These are phyloP conservation scores for Podarcis lilfordi DNA, from an alignment of 2,797 vertebrate species.

Conservation along the genomic window DNA sequence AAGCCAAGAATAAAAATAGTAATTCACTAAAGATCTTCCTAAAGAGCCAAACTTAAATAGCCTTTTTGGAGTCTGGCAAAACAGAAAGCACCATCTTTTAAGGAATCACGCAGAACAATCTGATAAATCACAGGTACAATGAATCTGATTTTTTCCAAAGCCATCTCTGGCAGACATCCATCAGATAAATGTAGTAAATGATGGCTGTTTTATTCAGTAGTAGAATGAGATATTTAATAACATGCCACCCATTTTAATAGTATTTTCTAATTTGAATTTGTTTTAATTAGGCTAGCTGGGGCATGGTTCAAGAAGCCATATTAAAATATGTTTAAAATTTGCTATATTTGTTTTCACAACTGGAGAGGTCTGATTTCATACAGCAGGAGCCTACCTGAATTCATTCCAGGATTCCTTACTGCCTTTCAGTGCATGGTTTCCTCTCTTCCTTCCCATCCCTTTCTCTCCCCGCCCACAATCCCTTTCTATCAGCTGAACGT, in stretches of 20 bases:
- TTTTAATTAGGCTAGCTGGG: background rate
- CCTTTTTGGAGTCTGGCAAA: background rate
- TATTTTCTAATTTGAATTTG: background rate
- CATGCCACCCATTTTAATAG: background rate
- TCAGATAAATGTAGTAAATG: background rate
- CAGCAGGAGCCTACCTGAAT: fast-evolving
- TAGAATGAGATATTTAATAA: background rate
- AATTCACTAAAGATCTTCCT: background rate
- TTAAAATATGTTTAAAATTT: background rate
- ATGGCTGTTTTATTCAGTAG: background rate
- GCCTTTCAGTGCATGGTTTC: background rate
- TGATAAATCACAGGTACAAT: constrained; percentile 1
- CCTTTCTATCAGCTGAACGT: background rate
- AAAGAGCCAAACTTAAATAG: background rate
- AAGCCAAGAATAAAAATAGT: background rate
- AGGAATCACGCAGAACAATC: background rate
- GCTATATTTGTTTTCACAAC: background rate
- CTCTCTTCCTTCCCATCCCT: background rate
- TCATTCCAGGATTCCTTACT: background rate
- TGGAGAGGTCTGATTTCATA: background rate
- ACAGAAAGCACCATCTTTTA: background rate
- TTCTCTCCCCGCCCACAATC: background rate
- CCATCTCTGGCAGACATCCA: constrained; percentile 2
- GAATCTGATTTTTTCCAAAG: background rate
- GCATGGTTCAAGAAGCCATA: background rate